Evolutionary conservation across 1,140 invertebrate genomes (phyloP).

Genomic region (Patella vulgata): DNA sequence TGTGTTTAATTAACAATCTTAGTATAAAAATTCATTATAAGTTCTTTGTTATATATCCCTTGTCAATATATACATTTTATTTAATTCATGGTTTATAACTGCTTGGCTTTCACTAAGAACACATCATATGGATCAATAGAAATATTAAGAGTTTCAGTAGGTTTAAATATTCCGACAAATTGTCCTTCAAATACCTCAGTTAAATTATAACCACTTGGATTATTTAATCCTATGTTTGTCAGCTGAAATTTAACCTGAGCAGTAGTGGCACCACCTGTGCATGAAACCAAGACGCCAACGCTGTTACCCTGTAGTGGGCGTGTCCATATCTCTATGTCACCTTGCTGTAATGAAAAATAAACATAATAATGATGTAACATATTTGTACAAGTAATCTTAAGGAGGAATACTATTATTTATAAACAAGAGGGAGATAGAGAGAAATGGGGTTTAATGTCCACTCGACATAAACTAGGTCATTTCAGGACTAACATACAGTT

Average conservation of each 20-base stretch:
- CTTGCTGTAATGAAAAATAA: constrained; percentile 22
- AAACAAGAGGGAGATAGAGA: too few relatives aligned
- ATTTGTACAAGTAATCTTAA: not conserved
- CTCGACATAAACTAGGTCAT: too few relatives aligned
- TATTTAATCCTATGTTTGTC: constrained; percentile 81
- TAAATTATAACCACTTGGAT: constrained; percentile 82
- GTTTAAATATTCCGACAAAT: constrained; percentile 76
- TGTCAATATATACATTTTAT: too few relatives aligned
- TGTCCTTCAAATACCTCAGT: constrained; percentile 70
- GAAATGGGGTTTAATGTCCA: too few relatives aligned
- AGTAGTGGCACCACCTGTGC: constrained; percentile 22
- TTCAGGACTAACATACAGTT: too few relatives aligned
- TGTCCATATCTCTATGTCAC: constrained; percentile 45
- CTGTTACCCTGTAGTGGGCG: constrained; percentile 31
- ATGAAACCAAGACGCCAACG: constrained; percentile 41
- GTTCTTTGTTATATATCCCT: too few relatives aligned
- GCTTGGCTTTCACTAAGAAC: constrained; percentile 24
- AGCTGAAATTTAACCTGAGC: constrained; percentile 65
- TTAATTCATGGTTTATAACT: too few relatives aligned
- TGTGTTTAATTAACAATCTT: too few relatives aligned
- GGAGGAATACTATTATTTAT: too few relatives aligned
- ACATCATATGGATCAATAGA: constrained; percentile 91
- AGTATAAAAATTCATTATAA: too few relatives aligned
- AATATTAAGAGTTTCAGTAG: constrained; percentile 90
- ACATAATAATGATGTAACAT: not conserved